Evolutionary conservation across 23 tunicate species (phyloP).

Genomic region (Trididemnum miniatum): DNA sequence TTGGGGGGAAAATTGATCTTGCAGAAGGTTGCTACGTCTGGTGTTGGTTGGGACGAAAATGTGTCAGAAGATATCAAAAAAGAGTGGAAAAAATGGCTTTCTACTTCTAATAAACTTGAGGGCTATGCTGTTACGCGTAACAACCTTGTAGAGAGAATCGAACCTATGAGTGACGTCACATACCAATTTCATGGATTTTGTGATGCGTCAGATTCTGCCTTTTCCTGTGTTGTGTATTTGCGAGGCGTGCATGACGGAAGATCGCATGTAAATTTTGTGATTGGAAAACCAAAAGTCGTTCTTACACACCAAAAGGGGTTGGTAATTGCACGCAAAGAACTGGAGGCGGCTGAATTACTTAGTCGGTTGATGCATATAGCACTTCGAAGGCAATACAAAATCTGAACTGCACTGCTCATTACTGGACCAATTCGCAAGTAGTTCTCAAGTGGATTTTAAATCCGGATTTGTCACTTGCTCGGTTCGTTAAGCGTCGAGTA

Average conservation of each 20-base stretch:
- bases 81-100: conserved; percentile 10
- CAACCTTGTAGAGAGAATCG: background rate
- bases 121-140: background rate
- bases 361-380: background rate
- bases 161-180: background rate
- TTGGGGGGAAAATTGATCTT: background rate
- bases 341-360: background rate
- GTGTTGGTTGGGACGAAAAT: conserved; percentile 6
- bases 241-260: background rate
- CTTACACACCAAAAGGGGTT: background rate
- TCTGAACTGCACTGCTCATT: background rate
- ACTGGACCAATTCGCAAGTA: background rate
- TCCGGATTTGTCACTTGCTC: background rate
- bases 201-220: conserved; percentile 17
- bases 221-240: conserved; percentile 8
- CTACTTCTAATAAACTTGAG: background rate
- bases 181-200: conserved; percentile 26
- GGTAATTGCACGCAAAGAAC: conserved; percentile 5
- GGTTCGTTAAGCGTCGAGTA: background rate
- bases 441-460: conserved; percentile 16
- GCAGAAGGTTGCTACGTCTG: background rate
- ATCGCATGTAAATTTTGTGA: background rate
- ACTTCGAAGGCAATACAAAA: background rate
- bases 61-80: background rate
- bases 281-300: conserved; percentile 17